phyloP scores from a whole-genome alignment of 2,797 vertebrate species.

The Sparus aurata region DNA sequence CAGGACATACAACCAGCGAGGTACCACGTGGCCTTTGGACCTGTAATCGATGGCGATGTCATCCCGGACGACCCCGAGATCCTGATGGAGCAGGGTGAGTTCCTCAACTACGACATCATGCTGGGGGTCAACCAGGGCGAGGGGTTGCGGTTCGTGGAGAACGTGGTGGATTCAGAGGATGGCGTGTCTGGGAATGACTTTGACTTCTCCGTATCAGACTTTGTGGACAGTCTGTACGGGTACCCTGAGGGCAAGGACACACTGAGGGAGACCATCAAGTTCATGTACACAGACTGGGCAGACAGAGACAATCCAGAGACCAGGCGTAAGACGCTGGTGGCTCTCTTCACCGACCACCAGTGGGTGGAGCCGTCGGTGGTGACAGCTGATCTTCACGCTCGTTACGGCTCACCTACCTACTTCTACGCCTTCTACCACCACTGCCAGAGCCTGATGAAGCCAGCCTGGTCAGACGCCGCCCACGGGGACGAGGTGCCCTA shows the following conservation, averaged over 20 bases:
- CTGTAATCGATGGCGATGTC: constrained; percentile 97
- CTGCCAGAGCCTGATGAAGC: constrained; percentile 99
- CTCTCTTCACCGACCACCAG: constrained; percentile 98
- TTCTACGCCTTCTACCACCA: constrained; percentile 99
- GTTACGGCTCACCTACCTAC: constrained; percentile 97
- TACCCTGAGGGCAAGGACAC: constrained; percentile 99
- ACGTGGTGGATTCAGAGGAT: constrained; percentile 96
- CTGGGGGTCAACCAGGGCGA: constrained; percentile 98
- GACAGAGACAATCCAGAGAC: constrained; percentile 98
- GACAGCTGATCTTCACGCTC: constrained; percentile 96
- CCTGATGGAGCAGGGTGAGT: constrained; percentile 99
- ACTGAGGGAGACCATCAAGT: constrained; percentile 97
- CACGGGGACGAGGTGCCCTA: constrained; percentile 99
- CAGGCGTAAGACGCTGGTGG: constrained; percentile 96
- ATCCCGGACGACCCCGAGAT: constrained; percentile 99
- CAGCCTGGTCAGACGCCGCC: constrained; percentile 96
- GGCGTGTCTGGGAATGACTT: constrained; percentile 98
- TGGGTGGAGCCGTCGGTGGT: constrained; percentile 99
- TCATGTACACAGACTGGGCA: constrained; percentile 99
- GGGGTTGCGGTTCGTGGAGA: constrained; percentile 97
- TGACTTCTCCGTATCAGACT: constrained; percentile 98
- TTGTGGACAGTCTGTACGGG: constrained; percentile 98
- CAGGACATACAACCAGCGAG: constrained; percentile 98
- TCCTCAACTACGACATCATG: constrained; percentile 99
- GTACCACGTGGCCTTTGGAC: constrained; percentile 98